Evolutionary conservation across 2,888 invertebrate species (phyloP).

Genomic region (Lepas anatifera): DNA sequence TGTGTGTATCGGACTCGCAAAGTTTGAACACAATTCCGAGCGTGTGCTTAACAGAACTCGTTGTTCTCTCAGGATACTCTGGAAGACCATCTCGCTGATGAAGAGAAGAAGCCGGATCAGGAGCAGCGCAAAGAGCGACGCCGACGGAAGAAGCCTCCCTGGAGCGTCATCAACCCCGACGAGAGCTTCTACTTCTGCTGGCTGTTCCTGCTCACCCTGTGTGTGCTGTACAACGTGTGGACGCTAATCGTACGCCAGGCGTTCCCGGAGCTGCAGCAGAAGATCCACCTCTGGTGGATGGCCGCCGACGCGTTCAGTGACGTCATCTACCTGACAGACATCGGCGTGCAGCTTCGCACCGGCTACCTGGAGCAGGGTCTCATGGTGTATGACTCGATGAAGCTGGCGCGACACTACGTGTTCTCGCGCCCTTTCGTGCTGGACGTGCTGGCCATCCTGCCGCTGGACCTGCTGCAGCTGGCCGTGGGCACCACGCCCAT

Average conservation of each 20-base stretch:
- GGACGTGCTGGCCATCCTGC: constrained; percentile 68
- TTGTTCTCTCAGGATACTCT: constrained; percentile 22
- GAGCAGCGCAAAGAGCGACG: constrained; percentile 40
- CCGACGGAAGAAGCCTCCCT: constrained; percentile 49
- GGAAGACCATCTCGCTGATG: constrained; percentile 21
- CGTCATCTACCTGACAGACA: constrained; percentile 72
- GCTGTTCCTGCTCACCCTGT: constrained; percentile 75
- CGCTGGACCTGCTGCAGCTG: constrained; percentile 76
- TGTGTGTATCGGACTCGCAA: too few relatives aligned
- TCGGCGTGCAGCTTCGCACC: constrained; percentile 81
- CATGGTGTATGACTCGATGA: constrained; percentile 83
- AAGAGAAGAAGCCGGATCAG: constrained; percentile 19
- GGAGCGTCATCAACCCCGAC: constrained; percentile 83
- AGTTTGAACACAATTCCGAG: background rate
- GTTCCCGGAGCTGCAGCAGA: constrained; percentile 73
- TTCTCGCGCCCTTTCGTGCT: constrained; percentile 69
- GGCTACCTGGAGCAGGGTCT: constrained; percentile 90
- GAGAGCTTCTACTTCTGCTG: constrained; percentile 94
- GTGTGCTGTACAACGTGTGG: constrained; percentile 91
- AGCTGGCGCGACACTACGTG: constrained; percentile 78
- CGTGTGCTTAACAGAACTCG: background rate
- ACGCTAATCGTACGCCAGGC: constrained; percentile 88
- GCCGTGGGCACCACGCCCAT: constrained; percentile 32
- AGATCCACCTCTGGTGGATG: constrained; percentile 18
- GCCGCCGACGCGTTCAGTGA: constrained; percentile 71